Percentiles rank a stretch among this genome's conserved stretches.
Evolutionary conservation across 2,113 vertebrate genomes (phyloP).

Genomic region (Oceanodroma tethys): DNA sequence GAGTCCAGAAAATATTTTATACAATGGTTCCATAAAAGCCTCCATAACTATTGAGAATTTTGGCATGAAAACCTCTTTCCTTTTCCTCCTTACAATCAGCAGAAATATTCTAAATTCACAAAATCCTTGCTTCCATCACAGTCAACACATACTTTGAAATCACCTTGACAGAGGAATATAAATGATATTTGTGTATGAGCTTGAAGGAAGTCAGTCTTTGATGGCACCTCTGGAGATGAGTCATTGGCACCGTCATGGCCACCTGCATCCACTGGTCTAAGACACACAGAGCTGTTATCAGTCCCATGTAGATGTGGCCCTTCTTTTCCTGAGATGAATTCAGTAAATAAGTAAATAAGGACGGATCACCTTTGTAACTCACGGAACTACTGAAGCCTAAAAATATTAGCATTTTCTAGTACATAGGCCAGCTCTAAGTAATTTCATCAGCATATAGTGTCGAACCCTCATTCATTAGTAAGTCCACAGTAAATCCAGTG

Average conservation of each 20-base stretch:
- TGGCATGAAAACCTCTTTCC: neutral
- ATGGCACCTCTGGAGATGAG: neutral
- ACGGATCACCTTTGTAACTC: neutral
- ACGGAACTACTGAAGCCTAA: neutral
- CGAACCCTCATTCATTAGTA: neutral
- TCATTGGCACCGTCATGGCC: neutral
- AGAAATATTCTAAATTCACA: neutral
- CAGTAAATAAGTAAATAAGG: neutral
- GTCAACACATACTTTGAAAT: neutral
- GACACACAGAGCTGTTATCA: neutral
- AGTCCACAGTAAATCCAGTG: neutral
- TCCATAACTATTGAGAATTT: neutral
- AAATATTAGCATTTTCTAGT: neutral
- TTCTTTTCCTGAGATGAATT: neutral
- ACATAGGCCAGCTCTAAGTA: neutral
- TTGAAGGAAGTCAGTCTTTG: neutral
- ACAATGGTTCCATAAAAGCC: neutral
- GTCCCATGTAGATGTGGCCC: accelerated
- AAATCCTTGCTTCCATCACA: neutral
- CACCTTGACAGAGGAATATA: neutral
- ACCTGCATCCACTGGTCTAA: neutral
- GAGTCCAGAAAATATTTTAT: neutral
- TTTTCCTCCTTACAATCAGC: neutral
- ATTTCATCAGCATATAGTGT: neutral
- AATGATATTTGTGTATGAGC: neutral